Evolutionary conservation across 2,113 vertebrate species (phyloP), one percentile per base, ranked within the genome.

Genomic region (Eleginops maclovinus): DNA sequence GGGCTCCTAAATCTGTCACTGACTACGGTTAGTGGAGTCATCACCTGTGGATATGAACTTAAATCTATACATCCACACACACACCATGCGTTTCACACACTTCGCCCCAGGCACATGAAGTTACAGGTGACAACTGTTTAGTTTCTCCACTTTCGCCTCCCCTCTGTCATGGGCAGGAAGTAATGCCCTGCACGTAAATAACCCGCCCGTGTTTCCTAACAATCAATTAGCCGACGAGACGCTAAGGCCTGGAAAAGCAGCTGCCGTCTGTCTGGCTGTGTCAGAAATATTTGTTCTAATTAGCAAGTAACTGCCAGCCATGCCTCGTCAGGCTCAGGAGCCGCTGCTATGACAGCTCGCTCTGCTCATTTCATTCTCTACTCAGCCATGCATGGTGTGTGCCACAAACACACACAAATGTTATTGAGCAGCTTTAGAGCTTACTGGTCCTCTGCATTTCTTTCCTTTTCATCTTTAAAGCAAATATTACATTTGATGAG

Each of bases 1-100:
- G 98, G 75, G 98, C 97, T 84, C 98, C 98, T 2, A 99, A 99
- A 87, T 99, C 96, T 17, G 92, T 99, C 87, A 98, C 96, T 3
- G 98, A 99, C 82, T 99, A 99, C 77, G 98, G 98, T 99, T 89
- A 93, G 96, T 86, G 11, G 71, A 78, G 24, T 19, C 3, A 24
- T 21, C 24, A 50, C 40, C 19, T 69, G 15, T 21, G 46, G 11
- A 19, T 60, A 53, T 16, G 3, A 58, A 19, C 49, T 54, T 22
- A 59, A 9, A 49, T 49, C 43, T 50, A 15, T 26, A 62, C 8
- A 51, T 12, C 4, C 31, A 46, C 9, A 53, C 31, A 22, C 5
- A 16, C 14, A 2, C 13, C 40, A 6, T n/a, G 40, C 31, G 28
- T 72, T 54, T 58, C 28, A n/a, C 46, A 49, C 40, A 63, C 44